Conservation (phyloP, 92 coral and sea anemone genomes). For the Parazoanthus swiftii region DNA sequence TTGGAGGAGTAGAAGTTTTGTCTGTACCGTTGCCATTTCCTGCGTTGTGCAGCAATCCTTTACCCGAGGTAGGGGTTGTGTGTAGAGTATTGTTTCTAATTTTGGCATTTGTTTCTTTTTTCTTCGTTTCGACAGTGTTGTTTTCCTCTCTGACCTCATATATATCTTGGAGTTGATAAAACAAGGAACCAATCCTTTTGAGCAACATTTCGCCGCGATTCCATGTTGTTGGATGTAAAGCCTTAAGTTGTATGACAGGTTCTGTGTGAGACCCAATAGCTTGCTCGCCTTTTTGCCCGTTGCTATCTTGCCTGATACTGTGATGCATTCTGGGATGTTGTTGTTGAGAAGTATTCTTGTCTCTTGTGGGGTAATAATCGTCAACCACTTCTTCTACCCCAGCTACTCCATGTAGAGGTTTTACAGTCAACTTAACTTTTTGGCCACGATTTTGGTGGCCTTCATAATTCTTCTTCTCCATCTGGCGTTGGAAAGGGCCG, state of each 20-base stretch:
- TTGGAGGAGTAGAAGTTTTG: neutral
- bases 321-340: neutral
- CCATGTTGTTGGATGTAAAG: neutral
- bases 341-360: neutral
- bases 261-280: neutral
- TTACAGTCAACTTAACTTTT: neutral
- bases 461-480: neutral
- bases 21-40: neutral
- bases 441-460: neutral
- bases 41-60: neutral
- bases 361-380: neutral
- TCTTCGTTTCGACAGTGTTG: neutral
- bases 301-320: neutral
- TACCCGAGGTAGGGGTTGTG: neutral
- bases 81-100: neutral
- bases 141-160: neutral
- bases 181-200: slow-evolving; percentile 18
- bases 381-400: neutral
- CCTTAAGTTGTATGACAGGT: neutral
- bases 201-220: slow-evolving; percentile 15
- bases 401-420: neutral
- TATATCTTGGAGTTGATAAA: slow-evolving; percentile 33
- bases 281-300: neutral
- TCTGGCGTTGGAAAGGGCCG: neutral
- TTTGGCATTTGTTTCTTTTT: neutral